phyloP scores from a whole-genome alignment of 2,797 vertebrate species.

The Sciaenops ocellatus region DNA sequence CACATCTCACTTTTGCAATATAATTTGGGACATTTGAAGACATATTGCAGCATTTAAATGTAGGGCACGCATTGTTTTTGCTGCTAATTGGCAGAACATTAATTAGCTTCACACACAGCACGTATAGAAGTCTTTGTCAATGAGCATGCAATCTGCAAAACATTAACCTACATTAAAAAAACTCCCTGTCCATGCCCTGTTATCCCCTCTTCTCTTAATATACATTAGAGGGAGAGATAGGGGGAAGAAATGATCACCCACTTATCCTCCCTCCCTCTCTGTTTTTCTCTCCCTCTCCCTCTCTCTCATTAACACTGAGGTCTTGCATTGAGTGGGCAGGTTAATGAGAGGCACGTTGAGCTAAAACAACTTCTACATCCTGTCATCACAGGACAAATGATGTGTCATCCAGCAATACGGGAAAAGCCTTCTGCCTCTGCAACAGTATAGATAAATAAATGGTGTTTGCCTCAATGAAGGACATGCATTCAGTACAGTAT shows the following conservation, averaged over 20 bases:
- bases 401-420: conserved; percentile 53
- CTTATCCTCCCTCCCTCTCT: conserved; percentile 5
- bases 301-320: conserved; percentile 73
- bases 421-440: conserved; percentile 29
- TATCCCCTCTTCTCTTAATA: conserved; percentile 8
- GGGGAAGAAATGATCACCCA: conserved; percentile 45
- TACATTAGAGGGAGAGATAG: conserved; percentile 13
- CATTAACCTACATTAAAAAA: conserved; percentile 10
- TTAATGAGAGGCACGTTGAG: conserved; percentile 75
- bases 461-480: conserved; percentile 2
- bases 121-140: neutral
- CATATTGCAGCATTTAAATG: neutral
- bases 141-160: neutral
- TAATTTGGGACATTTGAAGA: neutral
- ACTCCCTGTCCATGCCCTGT: too few species aligned
- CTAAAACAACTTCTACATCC: conserved; percentile 71
- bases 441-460: conserved; percentile 32
- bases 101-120: conserved; percentile 6
- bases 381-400: conserved; percentile 72
- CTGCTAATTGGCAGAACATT: neutral
- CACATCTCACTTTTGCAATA: neutral
- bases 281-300: conserved; percentile 1
- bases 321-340: conserved; percentile 77
- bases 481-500: neutral
- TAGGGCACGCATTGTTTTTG: neutral